phyloP scores from a whole-genome alignment of 2,888 invertebrate species.

The Therioaphis trifolii region DNA sequence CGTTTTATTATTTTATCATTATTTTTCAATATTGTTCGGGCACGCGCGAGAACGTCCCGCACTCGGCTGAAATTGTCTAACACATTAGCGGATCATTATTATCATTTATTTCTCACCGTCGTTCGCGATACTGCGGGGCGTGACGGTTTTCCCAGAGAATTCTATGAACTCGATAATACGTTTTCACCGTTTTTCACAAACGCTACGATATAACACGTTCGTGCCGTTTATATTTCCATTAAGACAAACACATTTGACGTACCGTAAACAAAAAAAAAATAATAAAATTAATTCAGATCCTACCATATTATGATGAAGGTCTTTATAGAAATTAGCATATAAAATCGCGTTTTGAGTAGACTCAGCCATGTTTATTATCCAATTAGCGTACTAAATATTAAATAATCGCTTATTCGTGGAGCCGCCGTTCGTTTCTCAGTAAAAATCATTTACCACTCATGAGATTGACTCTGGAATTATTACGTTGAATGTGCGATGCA shows the following conservation, averaged over 20 bases:
- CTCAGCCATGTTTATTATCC: neutral
- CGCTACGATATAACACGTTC: too few species aligned
- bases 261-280: too few species aligned
- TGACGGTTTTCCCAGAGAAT: neutral
- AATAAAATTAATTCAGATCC: neutral
- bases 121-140: neutral
- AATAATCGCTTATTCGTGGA: neutral
- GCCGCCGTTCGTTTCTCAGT: neutral
- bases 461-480: neutral
- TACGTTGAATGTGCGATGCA: neutral
- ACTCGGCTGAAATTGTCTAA: too few species aligned
- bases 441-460: neutral
- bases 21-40: too few species aligned
- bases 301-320: neutral
- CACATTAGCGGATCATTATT: too few species aligned
- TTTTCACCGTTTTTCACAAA: neutral
- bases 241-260: neutral
- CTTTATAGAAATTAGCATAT: neutral
- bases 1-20: too few species aligned
- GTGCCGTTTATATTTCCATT: neutral
- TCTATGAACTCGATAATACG: neutral
- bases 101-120: neutral
- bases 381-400: conserved; percentile 15
- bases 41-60: too few species aligned
- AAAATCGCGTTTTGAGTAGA: conserved; percentile 13